Evolutionary conservation across 2,888 invertebrate species (phyloP).

Genomic region (Pomacea canaliculata): DNA sequence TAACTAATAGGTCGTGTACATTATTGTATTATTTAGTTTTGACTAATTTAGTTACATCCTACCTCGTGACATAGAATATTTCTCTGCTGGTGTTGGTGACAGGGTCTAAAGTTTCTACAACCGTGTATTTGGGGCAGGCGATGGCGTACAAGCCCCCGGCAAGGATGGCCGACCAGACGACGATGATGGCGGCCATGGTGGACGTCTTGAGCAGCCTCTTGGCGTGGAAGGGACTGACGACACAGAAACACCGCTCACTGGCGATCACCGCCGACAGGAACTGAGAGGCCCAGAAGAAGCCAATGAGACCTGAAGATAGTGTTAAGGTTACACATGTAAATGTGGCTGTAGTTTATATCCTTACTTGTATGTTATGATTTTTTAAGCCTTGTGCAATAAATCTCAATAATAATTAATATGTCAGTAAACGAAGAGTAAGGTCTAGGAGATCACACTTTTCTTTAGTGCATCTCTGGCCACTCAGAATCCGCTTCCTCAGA

Average conservation of each 20-base stretch:
- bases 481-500: too few species aligned
- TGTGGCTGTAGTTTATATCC: too few species aligned
- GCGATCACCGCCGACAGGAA: conserved; percentile 25
- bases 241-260: conserved; percentile 23
- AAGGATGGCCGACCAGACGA: background rate
- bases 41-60: background rate
- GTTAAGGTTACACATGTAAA: too few species aligned
- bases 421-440: too few species aligned
- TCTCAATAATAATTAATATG: too few species aligned
- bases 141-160: conserved; percentile 14
- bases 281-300: conserved; percentile 13
- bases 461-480: too few species aligned
- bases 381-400: too few species aligned
- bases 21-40: too few species aligned
- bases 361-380: too few species aligned
- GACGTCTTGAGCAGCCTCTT: conserved; percentile 17
- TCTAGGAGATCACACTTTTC: too few species aligned
- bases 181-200: conserved; percentile 23
- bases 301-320: background rate
- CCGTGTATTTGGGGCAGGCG: conserved; percentile 21
- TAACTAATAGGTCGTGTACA: too few species aligned
- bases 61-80: conserved; percentile 17
- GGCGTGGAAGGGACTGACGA: conserved; percentile 20
- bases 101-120: conserved; percentile 15
- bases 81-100: conserved; percentile 14